Base-by-base conservation (phyloP, 2,797 vertebrate genomes). In the Hybognathus amarus region DNA sequence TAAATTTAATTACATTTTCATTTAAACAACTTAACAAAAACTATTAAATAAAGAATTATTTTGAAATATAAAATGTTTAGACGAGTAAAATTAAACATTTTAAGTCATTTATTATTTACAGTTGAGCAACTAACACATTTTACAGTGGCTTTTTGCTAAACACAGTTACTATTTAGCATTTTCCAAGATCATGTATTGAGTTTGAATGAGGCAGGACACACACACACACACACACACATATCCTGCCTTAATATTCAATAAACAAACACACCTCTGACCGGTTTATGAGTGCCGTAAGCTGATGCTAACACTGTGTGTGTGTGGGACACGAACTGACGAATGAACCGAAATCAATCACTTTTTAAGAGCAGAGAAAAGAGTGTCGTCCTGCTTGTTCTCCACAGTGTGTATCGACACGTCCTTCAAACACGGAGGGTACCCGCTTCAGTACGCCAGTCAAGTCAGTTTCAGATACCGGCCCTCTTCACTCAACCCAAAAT, bases 381-480 rank as follows among this genome's bases (percentile, higher is more conserved):
- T 59, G 22, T 20, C 3, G n/a, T 30, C 12, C 74, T 54, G 70
- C 33, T 45, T 45, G 36, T 54, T 79, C 27, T 56, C 63, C 17
- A 30, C 45, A 17, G 38, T n/a, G 69, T 71, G 24, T 85, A 93
- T 93, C 87, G 90, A 93, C 91, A 87, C 15, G 83, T 87, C 85
- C 86, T 89, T 71, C 89, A 70, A n/a, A 87, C 89, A 89, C 81
- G 54, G 77, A 77, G 73, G 86, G 87, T 87, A n/a, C 90, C 79
- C 12, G 61, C 88, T 90, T 93, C 89, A 90, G 92, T 91, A 82
- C 85, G 79, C 86, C 86, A 80, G 89, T 91, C 91, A 90, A 91
- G n/a, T 91, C 86, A 86, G 88, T 89, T 86, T n/a, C n/a, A n/a
- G 40, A 91, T 83, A 69, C 77, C 82, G 85, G 87, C 80, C 61